Percentiles rank a stretch among this genome's conserved stretches.
These are phyloP conservation scores for Amazona guildingii DNA, from an alignment of 2,113 vertebrate genomes.

Conservation along the genomic window DNA sequence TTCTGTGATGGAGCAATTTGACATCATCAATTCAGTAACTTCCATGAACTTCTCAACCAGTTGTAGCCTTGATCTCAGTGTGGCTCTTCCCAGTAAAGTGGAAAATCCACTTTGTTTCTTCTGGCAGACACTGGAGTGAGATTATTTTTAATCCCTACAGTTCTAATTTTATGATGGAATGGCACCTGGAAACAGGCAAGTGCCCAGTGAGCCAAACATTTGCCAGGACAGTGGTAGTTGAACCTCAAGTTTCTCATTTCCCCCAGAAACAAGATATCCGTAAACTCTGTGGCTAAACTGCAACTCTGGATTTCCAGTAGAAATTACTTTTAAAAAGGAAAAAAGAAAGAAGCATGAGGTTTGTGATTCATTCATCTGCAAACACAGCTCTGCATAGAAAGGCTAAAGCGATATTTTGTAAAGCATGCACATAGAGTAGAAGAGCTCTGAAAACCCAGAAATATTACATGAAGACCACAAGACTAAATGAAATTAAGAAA, in stretches of 20 bases:
- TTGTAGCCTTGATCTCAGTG: not conserved
- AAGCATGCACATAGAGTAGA: not conserved
- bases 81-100: not conserved
- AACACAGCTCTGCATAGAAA: not conserved
- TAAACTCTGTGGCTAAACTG: not conserved
- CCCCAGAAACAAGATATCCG: not conserved
- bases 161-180: not conserved
- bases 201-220: not conserved
- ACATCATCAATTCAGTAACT: not conserved
- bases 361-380: constrained; percentile 41
- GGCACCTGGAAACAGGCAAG: not conserved
- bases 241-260: not conserved
- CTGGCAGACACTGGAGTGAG: not conserved
- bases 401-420: not conserved
- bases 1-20: not conserved
- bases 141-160: not conserved
- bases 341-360: not conserved
- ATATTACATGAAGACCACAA: constrained; percentile 4
- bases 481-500: constrained; percentile 37
- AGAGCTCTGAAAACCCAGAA: constrained; percentile 22
- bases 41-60: not conserved
- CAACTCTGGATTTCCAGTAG: not conserved
- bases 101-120: not conserved
- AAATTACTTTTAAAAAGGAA: not conserved
- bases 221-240: not conserved